Evolutionary conservation across 2,888 invertebrate genomes (phyloP), one percentile per base, ranked within the genome.

Genomic region (Dromius quadrimaculatus): DNA sequence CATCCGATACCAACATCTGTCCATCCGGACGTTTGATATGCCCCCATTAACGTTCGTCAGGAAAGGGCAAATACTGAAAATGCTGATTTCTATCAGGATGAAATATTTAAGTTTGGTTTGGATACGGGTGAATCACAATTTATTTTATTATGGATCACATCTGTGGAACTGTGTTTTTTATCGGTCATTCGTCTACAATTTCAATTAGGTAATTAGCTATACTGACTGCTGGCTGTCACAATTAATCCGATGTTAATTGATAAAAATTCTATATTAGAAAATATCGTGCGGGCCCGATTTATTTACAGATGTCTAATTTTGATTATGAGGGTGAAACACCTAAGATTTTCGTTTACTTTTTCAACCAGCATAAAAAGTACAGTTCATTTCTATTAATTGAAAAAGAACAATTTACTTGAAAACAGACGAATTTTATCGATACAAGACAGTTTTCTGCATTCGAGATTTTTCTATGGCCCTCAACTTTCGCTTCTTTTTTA

Each of bases 211-310:
- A 59, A 59, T 59, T 59, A 59, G 38, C 36, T 11, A 59, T 54
- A 54, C 8, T 54, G 28, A 47, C 20, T 20, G 50, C 28, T 28
- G 59, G 36, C 34, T 59, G 59, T 59, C 38, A 36, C 59, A 59
- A 59, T 38, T 59, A 59, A 59, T 34, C 36, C 28, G 13, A 54
- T 28, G 34, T 36, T 59, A 59, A 59, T 59, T 38, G 38, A 11
- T 13, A 54, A 59, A 59, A 59, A 36, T 20, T 36, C 36, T 59
- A 59, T 36, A 59, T 34, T 59, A 36, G 45, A 63, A 62, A 62
- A 43, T 63, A 63, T 43, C 45, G 63, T 63, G 63, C 63, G 63
- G 63, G 63, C 23, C 41, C 41, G 43, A 63, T 63, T 63, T 63
- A 63, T 63, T 63, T 63, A 63, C 45, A 62, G 38, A 62, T 41